A percentile compares a stretch with the other conserved stretches of the same genome.
phyloP scores from a whole-genome alignment of 1,140 invertebrate species.

The Apis dorsata region DNA sequence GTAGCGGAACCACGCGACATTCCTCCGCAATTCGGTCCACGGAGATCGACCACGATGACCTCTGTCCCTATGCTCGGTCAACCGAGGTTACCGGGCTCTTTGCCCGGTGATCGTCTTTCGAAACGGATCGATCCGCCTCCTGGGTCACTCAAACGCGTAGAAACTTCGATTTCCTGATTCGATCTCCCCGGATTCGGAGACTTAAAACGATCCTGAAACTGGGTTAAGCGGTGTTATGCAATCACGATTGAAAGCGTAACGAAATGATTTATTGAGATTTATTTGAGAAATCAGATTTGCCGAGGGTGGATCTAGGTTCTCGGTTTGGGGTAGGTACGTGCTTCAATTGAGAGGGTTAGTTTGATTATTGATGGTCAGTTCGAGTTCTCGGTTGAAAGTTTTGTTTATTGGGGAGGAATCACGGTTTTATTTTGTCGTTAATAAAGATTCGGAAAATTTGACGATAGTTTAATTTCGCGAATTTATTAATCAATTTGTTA shows the following conservation, averaged over 20 bases:
- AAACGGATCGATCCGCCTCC: not conserved
- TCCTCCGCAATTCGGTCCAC: slow-evolving; percentile 42
- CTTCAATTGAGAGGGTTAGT: not conserved
- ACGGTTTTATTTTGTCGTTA: no score
- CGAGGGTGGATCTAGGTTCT: not conserved
- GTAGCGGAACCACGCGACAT: slow-evolving; percentile 29
- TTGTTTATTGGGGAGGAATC: not conserved
- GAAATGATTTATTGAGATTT: not conserved
- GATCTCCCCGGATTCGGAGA: not conserved
- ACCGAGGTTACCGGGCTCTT: slow-evolving; percentile 4
- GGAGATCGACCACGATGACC: slow-evolving; percentile 27
- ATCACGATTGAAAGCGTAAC: not conserved
- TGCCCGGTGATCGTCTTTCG: not conserved
- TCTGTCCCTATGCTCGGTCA: slow-evolving; percentile 13
- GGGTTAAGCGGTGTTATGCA: not conserved
- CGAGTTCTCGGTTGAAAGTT: not conserved
- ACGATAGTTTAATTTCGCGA: no score
- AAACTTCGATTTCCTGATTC: not conserved
- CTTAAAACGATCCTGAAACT: not conserved
- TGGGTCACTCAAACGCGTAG: not conserved
- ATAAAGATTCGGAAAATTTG: no score
- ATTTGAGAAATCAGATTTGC: not conserved
- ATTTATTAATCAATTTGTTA: no score
- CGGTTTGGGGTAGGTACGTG: not conserved
- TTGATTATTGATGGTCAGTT: not conserved